A percentile compares a stretch with the other conserved stretches of the same genome.
Evolutionary conservation across 2,888 invertebrate genomes (phyloP).

Genomic region (Tetranychus truncatus): DNA sequence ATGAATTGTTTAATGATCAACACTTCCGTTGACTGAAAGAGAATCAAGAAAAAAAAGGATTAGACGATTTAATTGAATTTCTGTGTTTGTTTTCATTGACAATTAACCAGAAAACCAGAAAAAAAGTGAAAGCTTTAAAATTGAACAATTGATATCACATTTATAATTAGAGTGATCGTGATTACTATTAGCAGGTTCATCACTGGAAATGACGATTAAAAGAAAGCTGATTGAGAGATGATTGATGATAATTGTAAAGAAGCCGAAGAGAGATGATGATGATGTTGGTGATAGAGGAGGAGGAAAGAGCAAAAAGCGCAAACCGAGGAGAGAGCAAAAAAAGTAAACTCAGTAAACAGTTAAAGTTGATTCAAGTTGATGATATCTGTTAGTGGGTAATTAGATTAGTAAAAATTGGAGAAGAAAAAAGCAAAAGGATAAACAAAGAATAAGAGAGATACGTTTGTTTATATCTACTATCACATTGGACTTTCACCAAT

Average conservation of each 20-base stretch:
- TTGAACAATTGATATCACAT: neutral
- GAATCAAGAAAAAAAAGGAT: neutral
- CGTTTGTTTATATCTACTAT: neutral
- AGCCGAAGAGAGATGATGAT: neutral
- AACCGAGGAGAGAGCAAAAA: neutral
- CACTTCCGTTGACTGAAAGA: neutral
- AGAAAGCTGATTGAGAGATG: neutral
- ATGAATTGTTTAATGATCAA: neutral
- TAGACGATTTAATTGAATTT: neutral
- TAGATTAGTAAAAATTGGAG: neutral
- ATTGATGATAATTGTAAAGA: neutral
- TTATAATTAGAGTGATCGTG: neutral
- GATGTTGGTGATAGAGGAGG: neutral
- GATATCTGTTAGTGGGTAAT: neutral
- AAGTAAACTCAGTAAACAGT: neutral
- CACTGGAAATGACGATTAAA: neutral
- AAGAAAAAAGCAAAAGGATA: neutral
- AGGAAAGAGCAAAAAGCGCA: neutral
- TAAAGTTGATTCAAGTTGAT: neutral
- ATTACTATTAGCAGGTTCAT: neutral
- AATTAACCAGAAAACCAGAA: neutral
- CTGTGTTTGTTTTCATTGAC: neutral
- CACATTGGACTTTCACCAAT: neutral
- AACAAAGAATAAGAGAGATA: neutral
- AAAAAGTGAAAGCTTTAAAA: neutral